Percentiles rank a stretch among this genome's conserved stretches.
Evolutionary conservation across 2,113 vertebrate species (phyloP).

Genomic region (Clarias macrocephalus): DNA sequence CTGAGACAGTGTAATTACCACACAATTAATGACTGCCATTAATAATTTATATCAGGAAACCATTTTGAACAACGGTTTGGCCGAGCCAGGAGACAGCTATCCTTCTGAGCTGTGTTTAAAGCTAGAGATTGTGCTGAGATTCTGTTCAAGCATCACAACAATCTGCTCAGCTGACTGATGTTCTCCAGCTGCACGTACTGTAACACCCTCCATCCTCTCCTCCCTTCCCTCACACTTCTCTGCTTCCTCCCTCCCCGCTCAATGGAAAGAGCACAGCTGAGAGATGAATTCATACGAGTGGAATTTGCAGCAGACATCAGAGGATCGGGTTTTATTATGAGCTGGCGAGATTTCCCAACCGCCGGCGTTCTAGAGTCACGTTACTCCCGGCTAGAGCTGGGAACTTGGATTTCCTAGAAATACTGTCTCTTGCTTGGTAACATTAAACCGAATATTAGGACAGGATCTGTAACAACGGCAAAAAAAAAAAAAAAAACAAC

Average conservation of each 20-base stretch:
- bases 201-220: constrained; percentile 8
- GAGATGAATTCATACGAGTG: constrained; percentile 49
- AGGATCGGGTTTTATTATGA: constrained; percentile 52
- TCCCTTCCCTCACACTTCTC: not conserved
- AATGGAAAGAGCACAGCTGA: constrained; percentile 54
- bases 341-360: constrained; percentile 41
- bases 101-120: constrained; percentile 15
- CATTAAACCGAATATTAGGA: constrained; percentile 31
- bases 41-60: constrained; percentile 78
- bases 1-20: constrained; percentile 80
- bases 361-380: constrained; percentile 38
- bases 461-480: not conserved
- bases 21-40: constrained; percentile 73
- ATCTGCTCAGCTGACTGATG: constrained; percentile 48
- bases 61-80: constrained; percentile 50
- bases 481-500: not conserved
- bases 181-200: constrained; percentile 48
- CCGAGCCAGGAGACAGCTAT: constrained; percentile 27
- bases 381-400: constrained; percentile 46
- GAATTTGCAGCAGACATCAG: constrained; percentile 55
- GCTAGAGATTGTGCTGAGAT: not conserved
- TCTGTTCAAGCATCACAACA: constrained; percentile 28
- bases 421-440: constrained; percentile 37
- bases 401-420: constrained; percentile 54
- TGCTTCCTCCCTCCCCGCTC: constrained; percentile 8